Evolutionary conservation across 2,113 vertebrate species (phyloP).

Genomic region (Myiozetetes cayanensis): DNA sequence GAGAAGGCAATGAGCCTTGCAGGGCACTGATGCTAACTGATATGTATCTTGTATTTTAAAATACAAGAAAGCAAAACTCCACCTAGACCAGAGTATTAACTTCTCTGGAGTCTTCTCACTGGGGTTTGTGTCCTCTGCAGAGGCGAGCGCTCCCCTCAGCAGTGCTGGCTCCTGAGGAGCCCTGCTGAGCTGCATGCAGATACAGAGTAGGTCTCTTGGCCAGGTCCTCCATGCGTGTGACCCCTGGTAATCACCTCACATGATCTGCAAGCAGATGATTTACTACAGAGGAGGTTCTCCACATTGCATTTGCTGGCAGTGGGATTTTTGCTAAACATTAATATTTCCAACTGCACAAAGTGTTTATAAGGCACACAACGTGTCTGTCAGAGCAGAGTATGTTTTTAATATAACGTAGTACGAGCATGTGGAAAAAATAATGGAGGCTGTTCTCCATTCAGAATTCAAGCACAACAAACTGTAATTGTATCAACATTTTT

Average conservation of each 20-base stretch:
- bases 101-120: background rate
- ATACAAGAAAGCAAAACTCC: background rate
- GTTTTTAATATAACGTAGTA: conserved; percentile 13
- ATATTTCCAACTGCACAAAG: conserved; percentile 42
- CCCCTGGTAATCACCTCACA: background rate
- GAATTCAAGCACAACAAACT: conserved; percentile 42
- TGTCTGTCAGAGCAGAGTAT: conserved; percentile 30
- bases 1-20: background rate
- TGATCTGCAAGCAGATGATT: background rate
- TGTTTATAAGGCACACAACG: conserved; percentile 52
- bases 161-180: background rate
- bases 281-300: background rate
- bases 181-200: background rate
- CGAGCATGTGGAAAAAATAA: conserved; percentile 53
- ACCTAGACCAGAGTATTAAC: background rate
- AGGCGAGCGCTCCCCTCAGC: background rate
- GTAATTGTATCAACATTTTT: conserved; percentile 58
- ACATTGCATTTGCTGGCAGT: background rate
- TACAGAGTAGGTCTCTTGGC: background rate
- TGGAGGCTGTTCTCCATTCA: conserved; percentile 40
- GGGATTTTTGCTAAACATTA: conserved; percentile 18
- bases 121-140: background rate
- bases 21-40: background rate
- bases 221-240: background rate
- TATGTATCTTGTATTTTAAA: background rate